Evolutionary conservation across 1,140 invertebrate genomes (phyloP).

Genomic region (Papilio glaucus): DNA sequence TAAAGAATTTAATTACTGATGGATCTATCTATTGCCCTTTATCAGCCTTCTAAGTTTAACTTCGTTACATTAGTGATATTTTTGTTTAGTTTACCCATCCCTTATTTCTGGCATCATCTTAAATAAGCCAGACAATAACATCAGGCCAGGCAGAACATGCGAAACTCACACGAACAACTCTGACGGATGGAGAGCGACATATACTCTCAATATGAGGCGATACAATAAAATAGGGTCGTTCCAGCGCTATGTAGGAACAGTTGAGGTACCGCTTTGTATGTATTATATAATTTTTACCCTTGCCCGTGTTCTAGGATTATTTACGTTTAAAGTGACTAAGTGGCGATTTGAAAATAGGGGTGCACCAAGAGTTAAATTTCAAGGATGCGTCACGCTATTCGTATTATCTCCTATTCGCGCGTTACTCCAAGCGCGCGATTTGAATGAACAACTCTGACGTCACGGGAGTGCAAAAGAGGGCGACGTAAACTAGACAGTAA

Average conservation of each 20-base stretch:
- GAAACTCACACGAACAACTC: no score
- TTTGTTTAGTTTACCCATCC: no score
- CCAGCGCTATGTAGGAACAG: background rate
- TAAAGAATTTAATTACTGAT: no score
- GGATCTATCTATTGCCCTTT: no score
- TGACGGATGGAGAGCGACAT: no score
- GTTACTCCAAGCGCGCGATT: background rate
- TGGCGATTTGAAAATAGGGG: background rate
- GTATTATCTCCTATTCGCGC: background rate
- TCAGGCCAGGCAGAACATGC: no score
- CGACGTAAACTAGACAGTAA: background rate
- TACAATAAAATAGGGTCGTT: background rate
- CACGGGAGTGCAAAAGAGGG: background rate
- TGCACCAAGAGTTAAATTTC: background rate
- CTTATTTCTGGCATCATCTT: no score
- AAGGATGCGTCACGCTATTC: background rate
- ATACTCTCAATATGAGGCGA: no score
- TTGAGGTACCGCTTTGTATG: background rate
- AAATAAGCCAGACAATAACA: no score
- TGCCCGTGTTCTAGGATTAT: background rate
- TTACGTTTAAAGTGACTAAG: background rate
- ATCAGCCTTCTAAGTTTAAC: no score
- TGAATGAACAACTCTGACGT: slow-evolving; percentile 2
- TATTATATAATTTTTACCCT: background rate
- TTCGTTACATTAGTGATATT: no score